These are phyloP conservation scores for Dendrolimus pini DNA, from an alignment of 2,888 invertebrate genomes.

Conservation along the genomic window DNA sequence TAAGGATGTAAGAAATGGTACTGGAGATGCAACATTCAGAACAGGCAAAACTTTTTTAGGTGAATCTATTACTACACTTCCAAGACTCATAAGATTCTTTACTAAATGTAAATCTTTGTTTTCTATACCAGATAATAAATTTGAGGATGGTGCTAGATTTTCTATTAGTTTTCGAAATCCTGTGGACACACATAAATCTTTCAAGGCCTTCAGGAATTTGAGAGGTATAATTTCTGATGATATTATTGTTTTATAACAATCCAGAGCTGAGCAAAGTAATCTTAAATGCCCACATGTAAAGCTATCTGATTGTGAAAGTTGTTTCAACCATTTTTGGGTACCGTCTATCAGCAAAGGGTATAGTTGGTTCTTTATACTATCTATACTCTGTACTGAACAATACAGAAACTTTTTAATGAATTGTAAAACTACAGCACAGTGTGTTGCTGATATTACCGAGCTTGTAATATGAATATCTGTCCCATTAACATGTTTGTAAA, in stretches of 20 bases:
- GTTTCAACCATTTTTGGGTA: slow-evolving; percentile 66
- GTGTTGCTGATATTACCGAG: slow-evolving; percentile 72
- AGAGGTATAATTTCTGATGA: slow-evolving; percentile 39
- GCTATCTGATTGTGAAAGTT: slow-evolving; percentile 44
- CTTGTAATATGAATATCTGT: slow-evolving; percentile 65
- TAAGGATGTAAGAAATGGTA: slow-evolving; percentile 57
- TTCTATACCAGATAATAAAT: slow-evolving; percentile 55
- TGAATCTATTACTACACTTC: slow-evolving; percentile 44
- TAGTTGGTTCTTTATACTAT: slow-evolving; percentile 44
- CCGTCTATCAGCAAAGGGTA: slow-evolving; percentile 59
- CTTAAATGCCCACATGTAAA: slow-evolving; percentile 66
- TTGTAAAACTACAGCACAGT: slow-evolving; percentile 75
- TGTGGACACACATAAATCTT: slow-evolving; percentile 49
- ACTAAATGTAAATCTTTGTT: slow-evolving; percentile 39
- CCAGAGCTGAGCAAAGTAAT: slow-evolving; percentile 48
- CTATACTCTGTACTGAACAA: slow-evolving; percentile 28
- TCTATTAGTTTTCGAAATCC: slow-evolving; percentile 60
- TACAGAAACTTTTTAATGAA: slow-evolving; percentile 49
- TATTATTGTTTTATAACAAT: slow-evolving; percentile 51
- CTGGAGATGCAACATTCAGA: slow-evolving; percentile 46
- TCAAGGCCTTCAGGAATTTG: slow-evolving; percentile 42
- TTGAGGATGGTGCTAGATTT: slow-evolving; percentile 52
- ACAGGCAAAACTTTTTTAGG: slow-evolving; percentile 54
- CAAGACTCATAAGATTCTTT: slow-evolving; percentile 53
- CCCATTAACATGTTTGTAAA: slow-evolving; percentile 77